Conservation (phyloP, 1,140 invertebrate genomes). For the Platyura marginata region DNA sequence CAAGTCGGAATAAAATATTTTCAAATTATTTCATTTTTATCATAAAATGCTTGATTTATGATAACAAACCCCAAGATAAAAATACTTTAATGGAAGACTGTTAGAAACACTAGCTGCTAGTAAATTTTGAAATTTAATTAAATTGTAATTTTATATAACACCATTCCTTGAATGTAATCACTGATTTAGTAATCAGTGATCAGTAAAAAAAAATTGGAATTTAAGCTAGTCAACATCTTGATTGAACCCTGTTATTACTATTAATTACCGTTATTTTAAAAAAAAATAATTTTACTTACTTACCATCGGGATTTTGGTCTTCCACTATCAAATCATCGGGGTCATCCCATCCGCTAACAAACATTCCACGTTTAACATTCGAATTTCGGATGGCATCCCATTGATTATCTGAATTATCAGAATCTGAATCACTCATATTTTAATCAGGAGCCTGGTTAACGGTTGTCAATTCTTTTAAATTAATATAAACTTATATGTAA, state of each 20-base stretch:
- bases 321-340: conserved; percentile 33
- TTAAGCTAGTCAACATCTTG: neutral
- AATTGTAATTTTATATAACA: neutral
- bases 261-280: neutral
- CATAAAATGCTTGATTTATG: too few species aligned
- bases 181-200: neutral
- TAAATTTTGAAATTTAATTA: neutral
- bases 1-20: too few species aligned
- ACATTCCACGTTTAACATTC: conserved; percentile 28
- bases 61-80: neutral
- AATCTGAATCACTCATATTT: neutral
- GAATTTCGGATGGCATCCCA: conserved; percentile 7
- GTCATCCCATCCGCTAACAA: conserved; percentile 46
- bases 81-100: too few species aligned
- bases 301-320: conserved; percentile 39
- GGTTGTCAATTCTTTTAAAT: too few species aligned
- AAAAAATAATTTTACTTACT: neutral
- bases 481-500: too few species aligned
- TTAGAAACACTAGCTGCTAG: too few species aligned
- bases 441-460: too few species aligned
- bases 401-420: neutral
- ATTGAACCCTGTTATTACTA: neutral
- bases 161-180: neutral
- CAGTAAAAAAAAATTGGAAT: neutral
- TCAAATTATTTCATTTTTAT: too few species aligned